phyloP scores from a whole-genome alignment of 2,888 invertebrate species.

The Coremacera marginata region DNA sequence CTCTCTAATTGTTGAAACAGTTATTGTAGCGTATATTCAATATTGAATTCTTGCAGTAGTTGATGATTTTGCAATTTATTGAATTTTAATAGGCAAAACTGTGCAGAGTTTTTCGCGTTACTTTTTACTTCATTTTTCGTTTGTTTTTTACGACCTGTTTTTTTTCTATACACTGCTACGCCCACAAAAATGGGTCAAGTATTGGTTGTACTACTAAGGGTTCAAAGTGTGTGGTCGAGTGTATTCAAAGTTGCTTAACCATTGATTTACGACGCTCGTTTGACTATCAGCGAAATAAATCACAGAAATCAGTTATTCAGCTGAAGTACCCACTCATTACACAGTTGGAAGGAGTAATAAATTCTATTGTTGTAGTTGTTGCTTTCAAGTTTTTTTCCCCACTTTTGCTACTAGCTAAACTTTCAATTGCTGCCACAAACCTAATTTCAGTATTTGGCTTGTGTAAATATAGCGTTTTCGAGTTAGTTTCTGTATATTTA shows the following conservation, averaged over 20 bases:
- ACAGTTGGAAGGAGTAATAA: constrained; percentile 22
- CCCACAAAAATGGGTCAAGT: background rate
- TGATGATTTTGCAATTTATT: constrained; percentile 43
- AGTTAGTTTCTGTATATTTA: constrained; percentile 2
- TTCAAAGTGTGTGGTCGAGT: background rate
- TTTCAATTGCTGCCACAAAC: constrained; percentile 1
- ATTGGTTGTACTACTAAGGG: background rate
- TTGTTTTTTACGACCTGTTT: background rate
- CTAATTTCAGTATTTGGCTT: background rate
- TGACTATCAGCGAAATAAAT: constrained; percentile 44
- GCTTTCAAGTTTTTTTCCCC: background rate
- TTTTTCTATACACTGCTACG: background rate
- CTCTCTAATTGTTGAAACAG: constrained; percentile 1
- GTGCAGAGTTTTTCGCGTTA: background rate
- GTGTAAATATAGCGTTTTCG: constrained; percentile 1
- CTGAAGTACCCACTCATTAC: constrained; percentile 28
- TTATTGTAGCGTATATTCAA: background rate
- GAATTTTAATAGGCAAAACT: background rate
- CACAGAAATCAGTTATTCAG: constrained; percentile 36
- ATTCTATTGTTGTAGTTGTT: background rate
- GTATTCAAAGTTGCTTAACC: background rate
- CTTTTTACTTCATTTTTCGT: background rate
- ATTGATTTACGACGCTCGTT: constrained; percentile 39
- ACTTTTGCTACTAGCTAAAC: background rate
- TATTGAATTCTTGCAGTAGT: background rate